These are phyloP conservation scores for Percina caprodes DNA, from an alignment of 2,113 vertebrate species.

Conservation along the genomic window DNA sequence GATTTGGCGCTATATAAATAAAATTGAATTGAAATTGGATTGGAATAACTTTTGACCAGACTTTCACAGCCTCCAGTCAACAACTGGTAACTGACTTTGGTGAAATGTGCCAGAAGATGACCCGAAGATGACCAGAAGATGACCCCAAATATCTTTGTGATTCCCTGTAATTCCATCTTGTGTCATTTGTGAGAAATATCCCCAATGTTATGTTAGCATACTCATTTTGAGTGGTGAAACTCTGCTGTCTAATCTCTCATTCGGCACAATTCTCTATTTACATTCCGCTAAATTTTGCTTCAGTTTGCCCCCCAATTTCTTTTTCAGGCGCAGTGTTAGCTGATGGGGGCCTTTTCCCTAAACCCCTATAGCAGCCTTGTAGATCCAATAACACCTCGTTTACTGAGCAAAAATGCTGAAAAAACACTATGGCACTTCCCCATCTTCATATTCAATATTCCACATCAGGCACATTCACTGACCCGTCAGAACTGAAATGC, in stretches of 20 bases:
- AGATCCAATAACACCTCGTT: constrained; percentile 69
- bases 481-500: constrained; percentile 61
- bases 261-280: constrained; percentile 6
- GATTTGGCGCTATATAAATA: too few species aligned
- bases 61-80: neutral
- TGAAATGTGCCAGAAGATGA: neutral
- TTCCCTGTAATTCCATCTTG: constrained; percentile 23
- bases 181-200: constrained; percentile 21
- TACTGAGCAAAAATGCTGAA: constrained; percentile 67
- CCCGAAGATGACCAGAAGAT: neutral
- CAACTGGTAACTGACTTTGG: neutral
- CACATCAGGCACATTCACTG: constrained; percentile 60
- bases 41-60: neutral
- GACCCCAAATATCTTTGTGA: neutral
- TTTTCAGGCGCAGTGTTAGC: constrained; percentile 31
- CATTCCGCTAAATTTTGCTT: constrained; percentile 2
- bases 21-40: neutral
- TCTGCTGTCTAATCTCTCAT: constrained; percentile 22
- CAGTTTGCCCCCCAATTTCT: constrained; percentile 7
- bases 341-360: constrained; percentile 35
- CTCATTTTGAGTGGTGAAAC: constrained; percentile 11
- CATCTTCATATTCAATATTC: constrained; percentile 72
- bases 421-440: constrained; percentile 38
- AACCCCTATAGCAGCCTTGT: constrained; percentile 24
- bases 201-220: constrained; percentile 10